phyloP scores from a whole-genome alignment of 2,797 vertebrate genomes.

The Microcaecilia unicolor region DNA sequence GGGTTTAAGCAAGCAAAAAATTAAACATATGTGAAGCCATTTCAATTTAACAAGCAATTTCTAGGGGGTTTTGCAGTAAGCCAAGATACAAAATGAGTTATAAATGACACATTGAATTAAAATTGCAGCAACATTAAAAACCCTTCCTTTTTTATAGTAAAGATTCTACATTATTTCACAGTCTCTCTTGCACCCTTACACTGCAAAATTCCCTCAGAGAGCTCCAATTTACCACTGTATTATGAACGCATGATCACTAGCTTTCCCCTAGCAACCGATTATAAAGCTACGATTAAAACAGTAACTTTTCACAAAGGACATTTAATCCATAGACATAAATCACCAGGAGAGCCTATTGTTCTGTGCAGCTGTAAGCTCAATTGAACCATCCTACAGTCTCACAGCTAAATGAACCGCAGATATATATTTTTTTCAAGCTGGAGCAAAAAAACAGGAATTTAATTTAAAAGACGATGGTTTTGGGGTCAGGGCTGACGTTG shows the following conservation, averaged over 20 bases:
- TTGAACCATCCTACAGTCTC: neutral
- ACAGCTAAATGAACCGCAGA: neutral
- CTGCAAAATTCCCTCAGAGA: neutral
- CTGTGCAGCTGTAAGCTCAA: neutral
- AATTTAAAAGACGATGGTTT: neutral
- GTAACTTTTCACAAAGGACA: neutral
- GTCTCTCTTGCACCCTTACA: neutral
- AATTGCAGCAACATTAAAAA: neutral
- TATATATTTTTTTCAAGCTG: neutral
- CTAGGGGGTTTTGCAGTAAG: conserved; percentile 11
- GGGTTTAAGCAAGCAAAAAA: conserved; percentile 47
- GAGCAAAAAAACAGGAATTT: neutral
- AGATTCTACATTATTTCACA: neutral
- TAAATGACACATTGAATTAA: conserved; percentile 4
- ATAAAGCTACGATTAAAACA: neutral
- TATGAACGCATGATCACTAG: fast-evolving
- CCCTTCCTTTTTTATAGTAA: neutral
- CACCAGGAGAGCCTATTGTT: neutral
- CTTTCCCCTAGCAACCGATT: fast-evolving
- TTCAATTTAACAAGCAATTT: conserved; percentile 41
- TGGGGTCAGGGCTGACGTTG: fast-evolving
- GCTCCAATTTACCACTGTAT: fast-evolving
- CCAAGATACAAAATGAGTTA: conserved; percentile 20
- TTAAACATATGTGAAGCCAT: conserved; percentile 40
- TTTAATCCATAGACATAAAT: fast-evolving